phyloP scores from a whole-genome alignment of 2,113 vertebrate species.

The Mobula birostris region DNA sequence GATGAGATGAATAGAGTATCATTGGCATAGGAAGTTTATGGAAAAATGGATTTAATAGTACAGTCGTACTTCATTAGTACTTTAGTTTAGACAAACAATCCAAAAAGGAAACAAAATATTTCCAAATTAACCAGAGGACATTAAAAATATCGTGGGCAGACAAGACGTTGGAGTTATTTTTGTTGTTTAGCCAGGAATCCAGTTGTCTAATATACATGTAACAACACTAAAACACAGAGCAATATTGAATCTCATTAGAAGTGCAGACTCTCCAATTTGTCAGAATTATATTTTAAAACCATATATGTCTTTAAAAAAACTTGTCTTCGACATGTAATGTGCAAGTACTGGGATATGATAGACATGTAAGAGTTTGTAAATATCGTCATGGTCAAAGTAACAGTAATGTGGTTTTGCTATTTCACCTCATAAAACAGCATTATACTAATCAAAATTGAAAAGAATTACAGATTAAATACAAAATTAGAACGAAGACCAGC shows the following conservation, averaged over 20 bases:
- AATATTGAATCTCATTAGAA: neutral
- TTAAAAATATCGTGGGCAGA: neutral
- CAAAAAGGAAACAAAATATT: neutral
- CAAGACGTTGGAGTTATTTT: neutral
- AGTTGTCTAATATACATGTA: neutral
- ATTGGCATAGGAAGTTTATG: neutral
- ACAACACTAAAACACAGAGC: too few relatives aligned
- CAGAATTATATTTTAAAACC: too few relatives aligned
- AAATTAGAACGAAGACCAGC: neutral
- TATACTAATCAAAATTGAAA: neutral
- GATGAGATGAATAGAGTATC: neutral
- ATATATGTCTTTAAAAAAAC: neutral
- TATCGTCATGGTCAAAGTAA: neutral
- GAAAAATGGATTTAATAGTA: neutral
- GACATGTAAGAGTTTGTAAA: too few relatives aligned
- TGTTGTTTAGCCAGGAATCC: neutral
- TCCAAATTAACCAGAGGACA: neutral
- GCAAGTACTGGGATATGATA: neutral
- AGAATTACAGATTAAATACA: neutral
- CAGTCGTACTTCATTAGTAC: neutral
- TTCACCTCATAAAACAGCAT: neutral
- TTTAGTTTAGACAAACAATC: neutral
- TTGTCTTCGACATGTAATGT: neutral
- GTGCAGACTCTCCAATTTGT: neutral
- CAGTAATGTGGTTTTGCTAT: neutral